Evolutionary conservation across 2,113 vertebrate genomes (phyloP).

Genomic region (Spermophilus dauricus): DNA sequence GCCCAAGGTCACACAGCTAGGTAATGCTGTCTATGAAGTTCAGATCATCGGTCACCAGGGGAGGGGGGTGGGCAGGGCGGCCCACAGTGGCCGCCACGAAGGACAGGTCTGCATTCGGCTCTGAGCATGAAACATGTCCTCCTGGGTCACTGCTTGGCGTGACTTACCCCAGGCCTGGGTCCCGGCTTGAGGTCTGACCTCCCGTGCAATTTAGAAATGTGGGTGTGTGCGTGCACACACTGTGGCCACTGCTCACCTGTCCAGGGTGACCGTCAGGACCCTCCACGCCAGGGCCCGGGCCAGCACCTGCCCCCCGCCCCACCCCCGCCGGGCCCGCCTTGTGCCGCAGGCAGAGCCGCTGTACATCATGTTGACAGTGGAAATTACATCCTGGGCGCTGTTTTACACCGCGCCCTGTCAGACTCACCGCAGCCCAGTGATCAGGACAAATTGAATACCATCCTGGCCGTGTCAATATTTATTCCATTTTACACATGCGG

Average conservation of each 20-base stretch:
- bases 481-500: conserved; percentile 89
- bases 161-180: no score
- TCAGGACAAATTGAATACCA: conserved; percentile 94
- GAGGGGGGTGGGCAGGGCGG: background rate
- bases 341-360: conserved; percentile 81
- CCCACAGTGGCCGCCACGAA: background rate
- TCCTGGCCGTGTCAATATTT: conserved; percentile 92
- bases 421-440: conserved; percentile 91
- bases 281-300: background rate
- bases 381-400: conserved; percentile 92
- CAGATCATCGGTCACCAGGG: background rate
- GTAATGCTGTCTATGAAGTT: background rate
- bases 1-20: conserved; percentile 68
- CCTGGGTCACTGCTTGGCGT: accelerated
- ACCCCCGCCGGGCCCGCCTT: background rate
- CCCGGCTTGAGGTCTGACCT: background rate
- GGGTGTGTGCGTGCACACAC: no score
- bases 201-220: background rate
- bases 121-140: background rate
- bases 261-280: background rate
- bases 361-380: conserved; percentile 93
- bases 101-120: background rate
- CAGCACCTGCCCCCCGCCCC: conserved; percentile 52
- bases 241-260: background rate
- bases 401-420: conserved; percentile 91